phyloP scores from a whole-genome alignment of 2,797 vertebrate genomes.

The Chiroxiphia lanceolata region DNA sequence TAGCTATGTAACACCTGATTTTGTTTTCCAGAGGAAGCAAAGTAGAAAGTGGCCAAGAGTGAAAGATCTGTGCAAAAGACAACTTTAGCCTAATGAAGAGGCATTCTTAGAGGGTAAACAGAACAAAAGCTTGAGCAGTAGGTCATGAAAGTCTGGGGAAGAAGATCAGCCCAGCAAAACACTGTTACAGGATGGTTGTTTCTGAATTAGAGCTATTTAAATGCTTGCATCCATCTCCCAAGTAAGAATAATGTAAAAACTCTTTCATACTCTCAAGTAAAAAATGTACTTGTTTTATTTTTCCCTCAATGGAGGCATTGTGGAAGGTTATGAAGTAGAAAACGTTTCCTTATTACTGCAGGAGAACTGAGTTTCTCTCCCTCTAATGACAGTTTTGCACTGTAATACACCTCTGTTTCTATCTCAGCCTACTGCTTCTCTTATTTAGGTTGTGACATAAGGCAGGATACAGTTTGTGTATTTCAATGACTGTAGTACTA shows the following conservation, averaged over 20 bases:
- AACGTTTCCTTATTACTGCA: background rate
- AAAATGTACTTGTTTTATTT: slow-evolving; percentile 7
- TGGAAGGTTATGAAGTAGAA: background rate
- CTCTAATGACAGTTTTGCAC: background rate
- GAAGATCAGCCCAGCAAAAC: background rate
- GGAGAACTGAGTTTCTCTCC: background rate
- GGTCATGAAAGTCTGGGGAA: background rate
- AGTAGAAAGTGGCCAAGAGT: background rate
- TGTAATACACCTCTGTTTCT: background rate
- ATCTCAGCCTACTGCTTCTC: background rate
- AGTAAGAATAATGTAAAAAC: background rate
- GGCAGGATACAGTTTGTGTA: background rate
- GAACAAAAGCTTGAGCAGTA: background rate
- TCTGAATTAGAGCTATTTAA: background rate
- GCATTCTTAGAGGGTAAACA: background rate
- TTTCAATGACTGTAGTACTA: slow-evolving; percentile 20
- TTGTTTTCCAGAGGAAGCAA: background rate
- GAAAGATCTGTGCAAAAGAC: background rate
- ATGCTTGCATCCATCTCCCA: background rate
- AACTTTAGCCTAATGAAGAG: background rate
- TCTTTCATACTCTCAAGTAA: background rate
- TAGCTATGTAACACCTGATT: background rate
- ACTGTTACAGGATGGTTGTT: background rate
- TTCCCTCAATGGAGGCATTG: background rate
- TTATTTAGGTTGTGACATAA: background rate